Evolutionary conservation across 2,797 vertebrate genomes (phyloP).

Genomic region (Caiman crocodilus): DNA sequence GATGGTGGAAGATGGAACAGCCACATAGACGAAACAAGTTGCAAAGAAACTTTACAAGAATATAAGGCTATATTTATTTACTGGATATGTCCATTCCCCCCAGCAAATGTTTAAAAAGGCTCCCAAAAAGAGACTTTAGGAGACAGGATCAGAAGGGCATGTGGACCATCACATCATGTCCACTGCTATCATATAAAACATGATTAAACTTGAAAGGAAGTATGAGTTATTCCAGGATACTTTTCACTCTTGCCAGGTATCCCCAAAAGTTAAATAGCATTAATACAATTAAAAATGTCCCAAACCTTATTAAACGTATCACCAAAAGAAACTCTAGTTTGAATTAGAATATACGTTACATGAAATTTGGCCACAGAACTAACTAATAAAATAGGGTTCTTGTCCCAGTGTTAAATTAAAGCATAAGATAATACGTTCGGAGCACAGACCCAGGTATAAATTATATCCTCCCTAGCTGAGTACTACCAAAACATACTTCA

Average conservation of each 20-base stretch:
- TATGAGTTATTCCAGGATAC: background rate
- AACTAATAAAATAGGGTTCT: too few relatives aligned
- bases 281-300: too few relatives aligned
- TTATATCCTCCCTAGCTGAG: background rate
- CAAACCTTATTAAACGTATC: too few relatives aligned
- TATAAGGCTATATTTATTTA: too few relatives aligned
- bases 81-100: too few relatives aligned
- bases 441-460: background rate
- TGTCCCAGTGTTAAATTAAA: too few relatives aligned
- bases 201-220: slow-evolving; percentile 23
- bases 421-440: background rate
- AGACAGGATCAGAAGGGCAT: background rate
- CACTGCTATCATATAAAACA: background rate
- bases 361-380: too few relatives aligned
- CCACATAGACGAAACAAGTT: rapidly evolving
- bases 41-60: background rate
- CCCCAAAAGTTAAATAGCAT: too few relatives aligned
- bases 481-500: background rate
- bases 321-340: too few relatives aligned
- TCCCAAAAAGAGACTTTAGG: background rate
- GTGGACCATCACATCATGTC: background rate
- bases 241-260: too few relatives aligned
- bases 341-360: too few relatives aligned
- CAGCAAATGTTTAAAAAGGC: too few relatives aligned
- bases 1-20: background rate